A percentile compares a stretch with the other conserved stretches of the same genome.
These are phyloP conservation scores for Anastrepha obliqua DNA, from an alignment of 1,140 invertebrate species.

Conservation along the genomic window DNA sequence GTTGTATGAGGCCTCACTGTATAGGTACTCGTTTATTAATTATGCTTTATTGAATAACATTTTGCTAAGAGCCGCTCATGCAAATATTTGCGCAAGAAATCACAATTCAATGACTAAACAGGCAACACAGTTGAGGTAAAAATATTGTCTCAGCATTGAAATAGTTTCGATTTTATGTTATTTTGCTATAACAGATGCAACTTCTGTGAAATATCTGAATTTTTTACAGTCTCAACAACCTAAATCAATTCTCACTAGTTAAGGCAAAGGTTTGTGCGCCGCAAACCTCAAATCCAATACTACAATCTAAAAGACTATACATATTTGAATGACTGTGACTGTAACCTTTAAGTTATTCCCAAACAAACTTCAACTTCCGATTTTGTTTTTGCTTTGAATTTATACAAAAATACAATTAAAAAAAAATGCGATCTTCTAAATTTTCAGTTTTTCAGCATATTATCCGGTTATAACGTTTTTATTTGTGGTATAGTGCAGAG, in stretches of 20 bases:
- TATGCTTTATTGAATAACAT: too few relatives aligned
- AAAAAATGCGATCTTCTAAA: background rate
- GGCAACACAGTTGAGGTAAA: background rate
- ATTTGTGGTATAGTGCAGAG: constrained; percentile 23
- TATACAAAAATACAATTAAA: background rate
- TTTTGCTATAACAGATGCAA: too few relatives aligned
- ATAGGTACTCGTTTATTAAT: too few relatives aligned
- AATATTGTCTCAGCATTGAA: background rate
- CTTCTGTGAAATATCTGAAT: too few relatives aligned
- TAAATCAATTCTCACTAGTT: too few relatives aligned
- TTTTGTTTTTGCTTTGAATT: background rate
- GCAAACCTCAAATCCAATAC: too few relatives aligned
- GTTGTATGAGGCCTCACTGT: too few relatives aligned
- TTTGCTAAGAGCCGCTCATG: too few relatives aligned
- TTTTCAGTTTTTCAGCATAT: constrained; percentile 21
- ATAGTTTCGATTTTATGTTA: too few relatives aligned
- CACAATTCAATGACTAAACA: background rate
- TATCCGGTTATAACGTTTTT: background rate
- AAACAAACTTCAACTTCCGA: background rate
- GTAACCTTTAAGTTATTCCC: background rate
- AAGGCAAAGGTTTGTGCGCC: too few relatives aligned
- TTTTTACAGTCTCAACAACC: too few relatives aligned
- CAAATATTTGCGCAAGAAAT: constrained; percentile 25
- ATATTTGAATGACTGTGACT: background rate
- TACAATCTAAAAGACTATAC: background rate